Evolutionary conservation across 2,888 invertebrate species (phyloP).

Genomic region (Crioceris asparagi): DNA sequence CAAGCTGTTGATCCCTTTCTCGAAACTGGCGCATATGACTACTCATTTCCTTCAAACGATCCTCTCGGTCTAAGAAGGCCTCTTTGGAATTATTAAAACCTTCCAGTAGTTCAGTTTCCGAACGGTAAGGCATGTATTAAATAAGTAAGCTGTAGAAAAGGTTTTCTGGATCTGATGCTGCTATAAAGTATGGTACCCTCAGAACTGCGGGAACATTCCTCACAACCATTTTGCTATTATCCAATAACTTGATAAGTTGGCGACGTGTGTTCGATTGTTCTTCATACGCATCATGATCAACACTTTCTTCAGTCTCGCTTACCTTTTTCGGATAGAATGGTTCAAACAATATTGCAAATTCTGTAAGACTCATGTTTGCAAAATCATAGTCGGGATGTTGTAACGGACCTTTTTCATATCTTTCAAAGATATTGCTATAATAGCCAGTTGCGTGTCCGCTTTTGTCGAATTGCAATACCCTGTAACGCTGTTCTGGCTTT

Average conservation of each 20-base stretch:
- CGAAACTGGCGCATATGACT: too few species aligned
- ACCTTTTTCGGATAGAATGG: slow-evolving; percentile 1
- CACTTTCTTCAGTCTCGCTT: not conserved
- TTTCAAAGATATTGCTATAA: slow-evolving; percentile 5
- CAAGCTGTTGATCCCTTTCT: slow-evolving; percentile 5
- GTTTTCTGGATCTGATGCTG: slow-evolving; percentile 3
- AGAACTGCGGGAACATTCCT: slow-evolving; percentile 5
- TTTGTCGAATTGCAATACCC: slow-evolving; percentile 3
- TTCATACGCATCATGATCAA: slow-evolving; percentile 2
- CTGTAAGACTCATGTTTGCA: slow-evolving; percentile 3
- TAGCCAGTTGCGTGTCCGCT: slow-evolving; percentile 2
- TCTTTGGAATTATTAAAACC: slow-evolving; percentile 2
- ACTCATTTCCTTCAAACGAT: slow-evolving; percentile 1
- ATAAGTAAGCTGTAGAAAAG: slow-evolving; percentile 4
- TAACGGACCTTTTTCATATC: slow-evolving; percentile 2
- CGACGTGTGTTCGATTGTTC: not conserved
- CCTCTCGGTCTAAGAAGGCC: slow-evolving; percentile 4
- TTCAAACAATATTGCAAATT: slow-evolving; percentile 5
- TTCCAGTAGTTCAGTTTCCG: slow-evolving; percentile 3
- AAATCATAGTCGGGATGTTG: slow-evolving; percentile 1
- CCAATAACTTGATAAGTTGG: slow-evolving; percentile 3
- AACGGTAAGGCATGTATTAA: slow-evolving; percentile 5
- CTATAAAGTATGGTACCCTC: slow-evolving; percentile 7
- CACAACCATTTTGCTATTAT: slow-evolving; percentile 5
- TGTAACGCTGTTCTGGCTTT: slow-evolving; percentile 4